Percentiles rank a stretch among this genome's conserved stretches.
These are phyloP conservation scores for Epinotia brunnichana DNA, from an alignment of 2,888 invertebrate species.

Conservation along the genomic window DNA sequence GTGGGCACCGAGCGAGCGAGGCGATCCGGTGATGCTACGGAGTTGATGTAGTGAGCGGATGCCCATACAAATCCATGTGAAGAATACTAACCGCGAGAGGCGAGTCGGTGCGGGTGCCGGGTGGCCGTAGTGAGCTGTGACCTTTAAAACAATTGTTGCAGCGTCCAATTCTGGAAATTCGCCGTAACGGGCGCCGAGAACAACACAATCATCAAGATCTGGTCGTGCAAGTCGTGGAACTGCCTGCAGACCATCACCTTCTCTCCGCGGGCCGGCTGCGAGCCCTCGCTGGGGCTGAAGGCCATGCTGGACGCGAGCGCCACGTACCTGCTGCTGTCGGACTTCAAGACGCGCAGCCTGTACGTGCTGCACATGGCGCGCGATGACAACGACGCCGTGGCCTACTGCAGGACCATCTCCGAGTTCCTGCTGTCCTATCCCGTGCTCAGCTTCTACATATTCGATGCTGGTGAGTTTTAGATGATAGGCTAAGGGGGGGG, in stretches of 20 bases:
- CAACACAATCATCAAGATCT: conserved; percentile 95
- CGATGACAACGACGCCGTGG: conserved; percentile 78
- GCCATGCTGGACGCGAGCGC: conserved; percentile 93
- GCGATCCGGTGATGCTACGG: too few relatives aligned
- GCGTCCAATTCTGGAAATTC: conserved; percentile 95
- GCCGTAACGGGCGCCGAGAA: conserved; percentile 95
- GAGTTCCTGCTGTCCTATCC: conserved; percentile 95
- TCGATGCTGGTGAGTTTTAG: conserved; percentile 89
- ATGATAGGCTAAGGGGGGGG: too few relatives aligned
- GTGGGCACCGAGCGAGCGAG: too few relatives aligned
- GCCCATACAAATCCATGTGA: too few relatives aligned
- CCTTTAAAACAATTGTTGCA: too few relatives aligned
- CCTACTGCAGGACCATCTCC: conserved; percentile 89
- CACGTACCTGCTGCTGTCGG: conserved; percentile 93
- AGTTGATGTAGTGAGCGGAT: too few relatives aligned
- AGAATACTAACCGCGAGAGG: too few relatives aligned
- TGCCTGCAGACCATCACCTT: conserved; percentile 95
- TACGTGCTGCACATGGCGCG: conserved; percentile 90
- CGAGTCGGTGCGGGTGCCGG: too few relatives aligned
- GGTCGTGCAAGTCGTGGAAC: conserved; percentile 97
- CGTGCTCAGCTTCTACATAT: conserved; percentile 94
- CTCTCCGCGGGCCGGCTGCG: conserved; percentile 73
- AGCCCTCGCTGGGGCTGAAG: conserved; percentile 83
- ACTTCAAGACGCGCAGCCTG: conserved; percentile 91
- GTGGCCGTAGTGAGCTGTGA: too few relatives aligned